phyloP scores from a whole-genome alignment of 2,888 invertebrate species.

The Antheraea yamamai region DNA sequence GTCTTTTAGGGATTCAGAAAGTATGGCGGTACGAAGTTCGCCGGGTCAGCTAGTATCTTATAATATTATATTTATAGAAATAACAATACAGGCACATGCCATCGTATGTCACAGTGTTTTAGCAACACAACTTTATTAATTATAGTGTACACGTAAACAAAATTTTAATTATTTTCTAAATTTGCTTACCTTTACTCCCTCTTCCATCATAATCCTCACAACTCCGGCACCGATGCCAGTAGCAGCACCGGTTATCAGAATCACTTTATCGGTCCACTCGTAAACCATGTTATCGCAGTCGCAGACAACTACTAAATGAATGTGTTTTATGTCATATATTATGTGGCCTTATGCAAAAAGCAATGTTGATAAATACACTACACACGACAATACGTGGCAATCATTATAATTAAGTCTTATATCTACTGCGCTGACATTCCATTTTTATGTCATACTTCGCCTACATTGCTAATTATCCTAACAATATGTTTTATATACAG shows the following conservation, averaged over 20 bases:
- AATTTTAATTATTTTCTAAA: not conserved
- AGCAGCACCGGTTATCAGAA: constrained; percentile 57
- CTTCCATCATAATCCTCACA: constrained; percentile 42
- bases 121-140: not conserved
- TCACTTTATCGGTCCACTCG: constrained; percentile 49
- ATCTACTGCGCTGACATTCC: not conserved
- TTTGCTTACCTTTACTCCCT: constrained; percentile 49
- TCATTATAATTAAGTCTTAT: not conserved
- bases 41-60: too few relatives aligned
- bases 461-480: too few relatives aligned
- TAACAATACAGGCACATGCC: not conserved
- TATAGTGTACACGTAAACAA: not conserved
- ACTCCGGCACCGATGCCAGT: constrained; percentile 53
- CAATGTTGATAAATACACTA: not conserved
- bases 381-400: too few relatives aligned
- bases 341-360: not conserved
- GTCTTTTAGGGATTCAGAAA: too few relatives aligned
- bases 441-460: not conserved
- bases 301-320: not conserved
- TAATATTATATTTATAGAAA: too few relatives aligned
- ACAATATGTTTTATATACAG: too few relatives aligned
- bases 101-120: not conserved
- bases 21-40: too few relatives aligned
- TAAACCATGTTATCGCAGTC: constrained; percentile 34
- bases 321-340: not conserved